Base-by-base conservation (phyloP, 2,797 vertebrate species). In the Florisuga fusca region DNA sequence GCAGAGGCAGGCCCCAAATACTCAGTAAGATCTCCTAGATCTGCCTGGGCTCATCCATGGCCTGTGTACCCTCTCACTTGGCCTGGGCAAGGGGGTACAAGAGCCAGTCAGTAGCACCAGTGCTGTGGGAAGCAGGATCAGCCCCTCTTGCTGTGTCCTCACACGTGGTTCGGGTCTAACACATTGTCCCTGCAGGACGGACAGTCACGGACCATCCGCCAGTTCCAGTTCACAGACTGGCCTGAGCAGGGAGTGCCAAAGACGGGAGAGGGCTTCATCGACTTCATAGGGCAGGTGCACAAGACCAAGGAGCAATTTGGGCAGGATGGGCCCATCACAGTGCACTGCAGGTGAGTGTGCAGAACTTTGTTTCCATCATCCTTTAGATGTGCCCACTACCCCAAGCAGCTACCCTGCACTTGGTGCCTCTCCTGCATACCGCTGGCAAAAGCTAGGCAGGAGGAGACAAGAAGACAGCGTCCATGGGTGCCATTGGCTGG, bases 231-330 rank as follows among this genome's bases (percentile, higher is more conserved):
- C 97, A 99, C 98, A 18, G 99, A 99, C 95, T 99, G 99, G 99
- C 99, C 99, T 10, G 99, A 99, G 89, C 99, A 99, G 96, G 99
- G 99, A n/a, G 99, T 99, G 95, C 99, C 99, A 96, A 99, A 99
- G 98, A 99, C 99, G 0, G 99, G 99, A 22, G 99, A 99, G 97
- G 99, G 99, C 89, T 99, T 99, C 97, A 99, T 99, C 3, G 99
- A 99, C 96, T 99, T 99, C 96, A 99, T 99, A 5, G 99, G 99
- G 50, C 99, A 99, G 94, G 99, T 99, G 92, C 99, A 99, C 97
- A 99, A 99, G 98, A 99, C 99, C 82, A 99, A 99, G 98, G 99
- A 99, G 95, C 99, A 99, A 95, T 99, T 99, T 0, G 99, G 99
- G 57, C 99, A 99, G 97, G 99, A 99, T 1, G 99, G 99, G 92